Evolutionary conservation across 53 echinoderm and acorn worm species (phyloP).

Genomic region (Holothuria leucospilota): DNA sequence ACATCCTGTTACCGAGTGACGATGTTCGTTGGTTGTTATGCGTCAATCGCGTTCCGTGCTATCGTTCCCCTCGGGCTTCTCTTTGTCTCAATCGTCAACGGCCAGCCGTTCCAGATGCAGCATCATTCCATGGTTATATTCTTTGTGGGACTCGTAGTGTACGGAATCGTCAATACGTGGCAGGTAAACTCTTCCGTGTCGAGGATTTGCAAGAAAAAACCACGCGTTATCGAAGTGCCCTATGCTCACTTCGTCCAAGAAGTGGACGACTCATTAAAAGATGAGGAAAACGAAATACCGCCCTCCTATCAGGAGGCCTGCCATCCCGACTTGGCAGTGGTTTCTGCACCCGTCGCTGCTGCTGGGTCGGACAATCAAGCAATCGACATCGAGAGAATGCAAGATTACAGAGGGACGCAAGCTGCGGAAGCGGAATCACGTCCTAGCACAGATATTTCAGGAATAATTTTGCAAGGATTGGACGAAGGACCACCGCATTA

Average conservation of each 20-base stretch:
- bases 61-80: slow-evolving; percentile 71
- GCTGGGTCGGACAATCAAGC: neutral
- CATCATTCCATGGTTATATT: slow-evolving; percentile 65
- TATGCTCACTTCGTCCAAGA: slow-evolving; percentile 60
- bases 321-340: neutral
- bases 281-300: slow-evolving; percentile 66
- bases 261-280: slow-evolving; percentile 31
- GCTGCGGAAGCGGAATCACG: neutral
- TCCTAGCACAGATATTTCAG: neutral
- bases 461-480: neutral
- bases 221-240: slow-evolving; percentile 60
- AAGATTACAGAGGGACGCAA: neutral
- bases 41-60: slow-evolving; percentile 73
- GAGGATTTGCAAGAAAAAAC: slow-evolving; percentile 68
- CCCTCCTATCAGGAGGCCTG: slow-evolving; percentile 85
- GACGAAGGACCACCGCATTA: slow-evolving; percentile 6
- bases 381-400: neutral
- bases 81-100: slow-evolving; percentile 68
- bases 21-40: slow-evolving; percentile 65
- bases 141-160: slow-evolving; percentile 82
- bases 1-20: slow-evolving; percentile 58
- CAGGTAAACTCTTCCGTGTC: slow-evolving; percentile 73
- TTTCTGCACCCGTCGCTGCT: neutral
- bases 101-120: slow-evolving; percentile 77
- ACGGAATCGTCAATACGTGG: slow-evolving; percentile 88